These are phyloP conservation scores for Terrapene triunguis DNA, from an alignment of 2,113 vertebrate genomes.

Conservation along the genomic window DNA sequence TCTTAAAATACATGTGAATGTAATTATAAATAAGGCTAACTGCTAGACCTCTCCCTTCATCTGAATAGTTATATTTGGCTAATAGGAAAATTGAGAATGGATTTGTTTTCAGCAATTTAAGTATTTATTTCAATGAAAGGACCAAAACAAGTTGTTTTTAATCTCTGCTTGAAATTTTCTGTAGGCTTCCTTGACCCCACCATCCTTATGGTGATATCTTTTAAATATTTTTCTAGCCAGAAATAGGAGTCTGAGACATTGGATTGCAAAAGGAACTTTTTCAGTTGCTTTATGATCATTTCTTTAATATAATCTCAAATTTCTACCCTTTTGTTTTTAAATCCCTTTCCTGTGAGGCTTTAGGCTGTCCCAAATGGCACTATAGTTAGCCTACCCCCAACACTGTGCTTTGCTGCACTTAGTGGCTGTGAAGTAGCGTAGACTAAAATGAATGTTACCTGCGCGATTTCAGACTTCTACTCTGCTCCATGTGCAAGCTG, in stretches of 20 bases:
- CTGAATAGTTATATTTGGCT: neutral
- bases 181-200: neutral
- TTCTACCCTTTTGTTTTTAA: neutral
- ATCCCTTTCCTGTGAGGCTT: accelerated
- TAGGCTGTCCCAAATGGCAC: neutral
- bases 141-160: neutral
- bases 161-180: neutral
- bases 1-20: neutral
- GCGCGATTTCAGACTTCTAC: neutral
- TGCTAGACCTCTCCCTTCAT: neutral
- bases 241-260: neutral
- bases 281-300: neutral
- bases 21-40: neutral
- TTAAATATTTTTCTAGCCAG: neutral
- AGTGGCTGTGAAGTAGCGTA: neutral
- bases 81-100: neutral
- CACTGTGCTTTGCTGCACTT: accelerated
- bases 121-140: neutral
- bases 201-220: neutral
- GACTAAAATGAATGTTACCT: neutral
- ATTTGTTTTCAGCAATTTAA: neutral
- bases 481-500: neutral
- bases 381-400: neutral
- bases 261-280: neutral
- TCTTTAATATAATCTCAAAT: neutral